Evolutionary conservation across 2,888 invertebrate genomes (phyloP).

Genomic region (Odontocolon sp.): DNA sequence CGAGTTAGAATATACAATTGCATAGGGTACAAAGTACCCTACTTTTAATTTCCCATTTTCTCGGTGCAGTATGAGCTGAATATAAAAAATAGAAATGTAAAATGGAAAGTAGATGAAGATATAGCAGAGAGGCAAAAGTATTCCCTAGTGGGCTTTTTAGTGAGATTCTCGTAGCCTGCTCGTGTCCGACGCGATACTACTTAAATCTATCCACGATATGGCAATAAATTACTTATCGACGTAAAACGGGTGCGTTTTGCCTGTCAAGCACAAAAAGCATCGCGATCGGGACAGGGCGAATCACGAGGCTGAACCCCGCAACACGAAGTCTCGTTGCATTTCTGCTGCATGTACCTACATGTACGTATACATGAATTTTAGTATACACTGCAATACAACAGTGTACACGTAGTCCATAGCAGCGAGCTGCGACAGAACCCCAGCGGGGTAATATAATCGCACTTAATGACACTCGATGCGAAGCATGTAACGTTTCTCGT

Average conservation of each 20-base stretch:
- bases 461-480: slow-evolving; percentile 76
- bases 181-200: slow-evolving; percentile 57
- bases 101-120: too few species aligned
- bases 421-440: slow-evolving; percentile 49
- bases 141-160: neutral
- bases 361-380: neutral
- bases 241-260: slow-evolving; percentile 63
- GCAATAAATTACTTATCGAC: slow-evolving; percentile 74
- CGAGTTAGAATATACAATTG: too few species aligned
- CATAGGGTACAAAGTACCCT: too few species aligned
- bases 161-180: slow-evolving; percentile 21
- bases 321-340: slow-evolving; percentile 26
- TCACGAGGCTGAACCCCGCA: slow-evolving; percentile 34
- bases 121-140: slow-evolving; percentile 9
- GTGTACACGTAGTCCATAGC: slow-evolving; percentile 13
- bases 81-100: too few species aligned
- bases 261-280: slow-evolving; percentile 61
- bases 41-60: too few species aligned
- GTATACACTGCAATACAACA: neutral
- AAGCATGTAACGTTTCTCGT: slow-evolving; percentile 74
- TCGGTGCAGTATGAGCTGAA: too few species aligned
- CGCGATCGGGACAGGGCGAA: slow-evolving; percentile 41
- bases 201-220: slow-evolving; percentile 72
- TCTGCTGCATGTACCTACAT: neutral
- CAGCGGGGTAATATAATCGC: slow-evolving; percentile 75